Evolutionary conservation across 2,113 vertebrate species (phyloP), one percentile per base, ranked within the genome.

Genomic region (Nycticorax nycticorax): DNA sequence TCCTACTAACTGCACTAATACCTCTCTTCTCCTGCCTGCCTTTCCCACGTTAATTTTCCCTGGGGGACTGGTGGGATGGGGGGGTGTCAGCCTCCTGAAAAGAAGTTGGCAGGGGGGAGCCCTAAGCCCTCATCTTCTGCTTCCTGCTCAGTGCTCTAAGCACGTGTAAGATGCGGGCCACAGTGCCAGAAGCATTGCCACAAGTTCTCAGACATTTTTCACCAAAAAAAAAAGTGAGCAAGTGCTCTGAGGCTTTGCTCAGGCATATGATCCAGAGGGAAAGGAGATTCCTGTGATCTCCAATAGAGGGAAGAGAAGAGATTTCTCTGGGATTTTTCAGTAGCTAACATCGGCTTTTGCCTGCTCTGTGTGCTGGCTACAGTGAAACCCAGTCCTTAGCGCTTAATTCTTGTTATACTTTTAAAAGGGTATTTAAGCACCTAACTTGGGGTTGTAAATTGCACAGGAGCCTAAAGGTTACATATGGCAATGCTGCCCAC

Each of bases 401-500:
- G 16, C 22, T 79, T 81, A 75, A 45, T 85, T 93, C 62, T 89
- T 78, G 68, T 76, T 83, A 55, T 37, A 66, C 11, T 83, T 94
- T 76, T 45, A 37, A 88, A 91, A 85, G 71, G 22, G 4, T 73
- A 85, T 89, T 76, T 76, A 85, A 85, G 67, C 12, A 27, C 30
- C 35, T 69, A 64, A 69, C 22, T 24, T 37, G 45, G n/a, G 22
- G 12, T 33, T 82, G 33, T 87, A 89, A 95, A 92, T 92, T 85
- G 57, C 57, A 41, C n/a, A 72, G 73, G 85, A 96, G 78, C 59
- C 62, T 89, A 66, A 75, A 94, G 81, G 71, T 88, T 96, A 66
- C 39, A n/a, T 53, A 66, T 41, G 66, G 52, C 72, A 89, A 82
- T 57, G n/a, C 35, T 76, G 30, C 52, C 47, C 74, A 89, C 41